Conservation (phyloP, 2,888 invertebrate species). For the Chymomyza amoena region DNA sequence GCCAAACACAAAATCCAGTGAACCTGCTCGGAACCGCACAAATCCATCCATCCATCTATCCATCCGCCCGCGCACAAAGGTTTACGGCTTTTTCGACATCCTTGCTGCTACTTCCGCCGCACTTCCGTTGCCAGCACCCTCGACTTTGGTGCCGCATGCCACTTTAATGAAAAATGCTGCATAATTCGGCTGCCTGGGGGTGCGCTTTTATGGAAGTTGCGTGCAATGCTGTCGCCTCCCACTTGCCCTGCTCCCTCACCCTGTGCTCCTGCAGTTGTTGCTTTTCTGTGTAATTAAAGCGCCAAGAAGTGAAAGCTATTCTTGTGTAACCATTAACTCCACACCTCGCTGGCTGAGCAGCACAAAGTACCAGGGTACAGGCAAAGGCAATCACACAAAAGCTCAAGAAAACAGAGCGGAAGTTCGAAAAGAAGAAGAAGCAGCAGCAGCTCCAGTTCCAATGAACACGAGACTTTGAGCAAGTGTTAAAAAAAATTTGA, state of each 20-base stretch:
- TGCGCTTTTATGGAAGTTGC: not conserved
- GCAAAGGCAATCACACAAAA: slow-evolving; percentile 35
- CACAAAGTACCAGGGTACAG: slow-evolving; percentile 56
- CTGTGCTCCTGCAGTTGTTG: slow-evolving; percentile 8
- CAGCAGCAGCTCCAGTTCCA: not conserved
- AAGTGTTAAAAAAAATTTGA: slow-evolving; percentile 38
- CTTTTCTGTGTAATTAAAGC: slow-evolving; percentile 53
- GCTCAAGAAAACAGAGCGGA: not conserved
- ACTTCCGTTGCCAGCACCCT: slow-evolving; percentile 41
- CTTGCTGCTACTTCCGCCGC: slow-evolving; percentile 41
- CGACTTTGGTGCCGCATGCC: slow-evolving; percentile 35
- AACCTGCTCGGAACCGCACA: slow-evolving; percentile 55
- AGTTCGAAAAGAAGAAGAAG: not conserved
- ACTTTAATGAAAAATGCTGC: slow-evolving; percentile 68
- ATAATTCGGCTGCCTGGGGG: slow-evolving; percentile 40
- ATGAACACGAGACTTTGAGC: not conserved
- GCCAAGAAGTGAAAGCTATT: slow-evolving; percentile 43
- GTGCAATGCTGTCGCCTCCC: slow-evolving; percentile 2
- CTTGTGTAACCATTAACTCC: slow-evolving; percentile 59
- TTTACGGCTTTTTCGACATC: slow-evolving; percentile 36
- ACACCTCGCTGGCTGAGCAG: slow-evolving; percentile 69
- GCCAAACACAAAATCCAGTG: slow-evolving; percentile 60
- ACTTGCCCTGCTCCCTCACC: not conserved
- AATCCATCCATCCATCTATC: slow-evolving; percentile 44
- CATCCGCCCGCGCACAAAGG: slow-evolving; percentile 36